Percentiles rank a stretch among this genome's conserved stretches.
phyloP scores from a whole-genome alignment of 1,140 invertebrate genomes.

The Dicyema japonicum region DNA sequence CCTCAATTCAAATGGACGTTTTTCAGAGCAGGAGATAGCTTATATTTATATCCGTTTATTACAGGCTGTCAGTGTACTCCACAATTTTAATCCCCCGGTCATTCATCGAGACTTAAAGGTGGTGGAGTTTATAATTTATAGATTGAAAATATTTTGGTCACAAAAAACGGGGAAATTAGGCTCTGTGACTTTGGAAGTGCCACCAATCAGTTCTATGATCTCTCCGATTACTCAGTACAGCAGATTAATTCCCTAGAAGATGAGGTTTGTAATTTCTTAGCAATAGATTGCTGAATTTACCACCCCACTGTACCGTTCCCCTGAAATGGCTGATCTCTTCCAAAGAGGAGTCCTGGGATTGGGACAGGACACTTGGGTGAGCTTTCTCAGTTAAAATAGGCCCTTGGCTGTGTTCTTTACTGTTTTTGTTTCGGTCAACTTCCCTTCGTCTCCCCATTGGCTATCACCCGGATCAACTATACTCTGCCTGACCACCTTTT shows the following conservation, averaged over 20 bases:
- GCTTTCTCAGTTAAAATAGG: too few relatives aligned
- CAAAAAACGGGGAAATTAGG: constrained; percentile 46
- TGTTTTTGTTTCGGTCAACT: constrained; percentile 60
- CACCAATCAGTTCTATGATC: constrained; percentile 42
- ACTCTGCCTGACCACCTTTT: constrained; percentile 41
- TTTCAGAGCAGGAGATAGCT: constrained; percentile 28
- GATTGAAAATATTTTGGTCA: constrained; percentile 39
- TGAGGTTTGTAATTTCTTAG: constrained; percentile 29
- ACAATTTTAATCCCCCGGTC: constrained; percentile 48
- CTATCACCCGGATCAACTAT: constrained; percentile 77
- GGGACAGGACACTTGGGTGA: constrained; percentile 53
- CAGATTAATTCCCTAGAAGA: constrained; percentile 67
- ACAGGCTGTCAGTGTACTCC: constrained; percentile 57
- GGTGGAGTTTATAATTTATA: constrained; percentile 8
- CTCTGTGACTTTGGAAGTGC: constrained; percentile 93
- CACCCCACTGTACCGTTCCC: constrained; percentile 37
- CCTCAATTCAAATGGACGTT: constrained; percentile 33
- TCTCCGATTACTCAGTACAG: constrained; percentile 55
- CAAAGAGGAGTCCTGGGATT: constrained; percentile 53
- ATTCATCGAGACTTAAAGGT: constrained; percentile 50
- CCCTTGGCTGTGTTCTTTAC: constrained; percentile 71
- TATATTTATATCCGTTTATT: constrained; percentile 33
- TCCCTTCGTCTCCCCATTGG: constrained; percentile 81
- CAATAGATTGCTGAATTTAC: constrained; percentile 26
- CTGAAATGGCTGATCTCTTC: constrained; percentile 89